Evolutionary conservation across 2,888 invertebrate species (phyloP).

Genomic region (Drosophila ezoana): DNA sequence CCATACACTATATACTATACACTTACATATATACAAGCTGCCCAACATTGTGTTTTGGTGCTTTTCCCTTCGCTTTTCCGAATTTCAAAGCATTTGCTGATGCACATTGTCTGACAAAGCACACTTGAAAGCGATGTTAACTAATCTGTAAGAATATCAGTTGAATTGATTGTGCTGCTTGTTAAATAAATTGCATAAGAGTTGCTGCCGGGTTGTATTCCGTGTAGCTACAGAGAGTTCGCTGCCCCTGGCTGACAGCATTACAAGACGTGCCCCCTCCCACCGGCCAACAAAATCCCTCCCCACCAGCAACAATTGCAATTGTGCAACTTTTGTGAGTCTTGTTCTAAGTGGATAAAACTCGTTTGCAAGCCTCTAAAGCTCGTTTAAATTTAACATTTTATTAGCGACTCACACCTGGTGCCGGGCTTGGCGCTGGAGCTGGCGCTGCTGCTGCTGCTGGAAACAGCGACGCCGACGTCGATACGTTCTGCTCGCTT

Average conservation of each 20-base stretch:
- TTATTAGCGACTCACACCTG: constrained; percentile 73
- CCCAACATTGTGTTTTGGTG: no score
- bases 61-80: no score
- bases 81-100: background rate
- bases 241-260: constrained; percentile 59
- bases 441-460: background rate
- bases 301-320: constrained; percentile 40
- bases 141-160: constrained; percentile 1
- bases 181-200: constrained; percentile 56
- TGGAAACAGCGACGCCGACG: constrained; percentile 8
- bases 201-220: constrained; percentile 14
- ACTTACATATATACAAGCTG: no score
- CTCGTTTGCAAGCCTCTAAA: constrained; percentile 66
- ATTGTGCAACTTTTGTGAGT: constrained; percentile 68
- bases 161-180: constrained; percentile 34
- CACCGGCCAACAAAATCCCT: background rate
- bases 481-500: constrained; percentile 58
- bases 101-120: background rate
- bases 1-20: no score
- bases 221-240: constrained; percentile 52
- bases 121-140: background rate
- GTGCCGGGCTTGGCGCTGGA: constrained; percentile 1
- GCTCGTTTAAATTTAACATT: constrained; percentile 64
- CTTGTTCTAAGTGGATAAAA: constrained; percentile 64
- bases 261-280: constrained; percentile 12